Evolutionary conservation across 2,797 vertebrate genomes (phyloP), one percentile per base, ranked within the genome.

Genomic region (Pangasius krempfi): DNA sequence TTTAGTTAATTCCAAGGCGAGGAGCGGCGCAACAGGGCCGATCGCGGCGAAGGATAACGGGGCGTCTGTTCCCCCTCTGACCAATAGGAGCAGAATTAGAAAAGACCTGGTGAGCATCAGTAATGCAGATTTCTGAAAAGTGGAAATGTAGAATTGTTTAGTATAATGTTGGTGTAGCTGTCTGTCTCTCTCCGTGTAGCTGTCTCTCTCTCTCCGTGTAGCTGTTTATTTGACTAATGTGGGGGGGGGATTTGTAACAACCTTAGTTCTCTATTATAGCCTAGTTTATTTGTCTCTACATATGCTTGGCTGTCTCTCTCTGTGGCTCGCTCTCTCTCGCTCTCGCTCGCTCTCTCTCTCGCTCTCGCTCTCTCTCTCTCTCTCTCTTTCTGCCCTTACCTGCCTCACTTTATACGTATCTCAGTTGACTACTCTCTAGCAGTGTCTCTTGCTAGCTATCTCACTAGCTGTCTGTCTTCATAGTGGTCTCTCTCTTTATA

Each of bases 1-100:
- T 20, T 16, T 7, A 85, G 84, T 83, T 50, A 47, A 83, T 66
- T 83, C 81, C 58, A 83, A 47, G 60, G 1, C 8, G 3, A 27
- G 2, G 22, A 64, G 22, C 4, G 60, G 40, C 20, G 60, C 40
- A 0, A n/a, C 81, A 66, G 60, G 40, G 6, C 14, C 14, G 14
- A 84, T 44, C 50, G 14, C 1, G 4, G 27, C 4, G 16, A 84
- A 84, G 44, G 44, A 66, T 8, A 84, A 50, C n/a, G 82, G 60
- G 3, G 0, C 60, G 6, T 68, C 82, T n/a, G 60, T 22, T 5
- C 16, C 68, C 13, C 52, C 64, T 13, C 40, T 81, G 66, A 66
- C 25, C 20, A 73, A 73, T 33, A 89, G 84, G 81, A 92, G 47
- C 87, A 92, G 89, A 82, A 90, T 93, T 47, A 92, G 91, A 66